Conservation (phyloP, 2,888 invertebrate species). For the Cybosia mesomella region DNA sequence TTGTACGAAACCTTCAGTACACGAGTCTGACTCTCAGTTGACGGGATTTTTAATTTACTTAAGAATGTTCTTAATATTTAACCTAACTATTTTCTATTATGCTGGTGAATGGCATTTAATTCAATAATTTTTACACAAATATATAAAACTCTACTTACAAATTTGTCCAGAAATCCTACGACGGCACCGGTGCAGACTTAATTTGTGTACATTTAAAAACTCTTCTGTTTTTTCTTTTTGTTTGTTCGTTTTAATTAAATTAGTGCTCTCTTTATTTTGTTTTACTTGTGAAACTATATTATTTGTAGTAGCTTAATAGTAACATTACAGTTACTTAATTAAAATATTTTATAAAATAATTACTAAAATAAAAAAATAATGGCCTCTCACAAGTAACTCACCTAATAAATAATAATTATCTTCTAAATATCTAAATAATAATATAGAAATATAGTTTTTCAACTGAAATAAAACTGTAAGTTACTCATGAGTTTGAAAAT, state of each 20-base stretch:
- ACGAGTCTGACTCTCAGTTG: no score
- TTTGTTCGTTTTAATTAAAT: not conserved
- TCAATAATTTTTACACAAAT: not conserved
- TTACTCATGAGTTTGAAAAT: not conserved
- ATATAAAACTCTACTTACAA: not conserved
- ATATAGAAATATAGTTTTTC: not conserved
- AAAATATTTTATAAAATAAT: not conserved
- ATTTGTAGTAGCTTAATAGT: not conserved
- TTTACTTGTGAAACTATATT: not conserved
- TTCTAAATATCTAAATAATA: not conserved
- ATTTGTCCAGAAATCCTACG: not conserved
- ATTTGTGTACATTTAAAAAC: slow-evolving; percentile 4
- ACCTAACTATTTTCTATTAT: not conserved
- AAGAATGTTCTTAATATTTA: no score
- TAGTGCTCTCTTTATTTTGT: not conserved
- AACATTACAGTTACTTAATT: not conserved
- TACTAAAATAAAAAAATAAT: not conserved
- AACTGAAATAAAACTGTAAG: not conserved
- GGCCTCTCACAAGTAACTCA: not conserved
- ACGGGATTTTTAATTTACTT: no score
- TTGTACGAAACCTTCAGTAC: no score
- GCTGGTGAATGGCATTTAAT: not conserved
- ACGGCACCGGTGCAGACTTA: not conserved
- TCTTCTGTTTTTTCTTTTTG: not conserved
- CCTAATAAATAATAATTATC: no score